phyloP scores from a whole-genome alignment of 2,888 invertebrate genomes.

The Timandra comae region DNA sequence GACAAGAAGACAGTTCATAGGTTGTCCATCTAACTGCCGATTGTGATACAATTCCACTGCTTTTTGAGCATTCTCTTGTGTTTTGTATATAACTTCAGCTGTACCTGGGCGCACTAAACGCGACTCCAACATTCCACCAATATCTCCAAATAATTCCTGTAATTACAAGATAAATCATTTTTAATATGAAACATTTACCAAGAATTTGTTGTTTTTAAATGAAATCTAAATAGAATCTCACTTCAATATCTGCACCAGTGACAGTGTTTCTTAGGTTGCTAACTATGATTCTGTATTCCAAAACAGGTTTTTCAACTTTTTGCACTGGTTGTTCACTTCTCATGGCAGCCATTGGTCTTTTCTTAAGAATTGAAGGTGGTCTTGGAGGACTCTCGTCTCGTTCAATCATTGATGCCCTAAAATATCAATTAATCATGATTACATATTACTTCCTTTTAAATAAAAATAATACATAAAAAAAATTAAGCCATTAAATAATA shows the following conservation, averaged over 20 bases:
- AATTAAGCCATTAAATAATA: too few relatives aligned
- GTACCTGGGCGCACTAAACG: conserved; percentile 90
- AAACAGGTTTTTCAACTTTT: conserved; percentile 46
- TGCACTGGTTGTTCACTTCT: conserved; percentile 46
- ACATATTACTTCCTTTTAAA: conserved; percentile 5
- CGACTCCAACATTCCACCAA: conserved; percentile 90
- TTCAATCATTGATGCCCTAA: conserved; percentile 40
- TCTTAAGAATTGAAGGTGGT: conserved; percentile 69
- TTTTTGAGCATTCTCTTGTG: conserved; percentile 89
- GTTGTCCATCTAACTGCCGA: conserved; percentile 93
- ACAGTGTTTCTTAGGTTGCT: conserved; percentile 92
- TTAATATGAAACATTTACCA: neutral
- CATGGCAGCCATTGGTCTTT: conserved; percentile 64
- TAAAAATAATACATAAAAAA: conserved; percentile 2
- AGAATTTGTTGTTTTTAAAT: too few relatives aligned
- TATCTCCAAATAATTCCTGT: conserved; percentile 94
- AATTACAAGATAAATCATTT: conserved; percentile 16
- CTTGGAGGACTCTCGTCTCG: conserved; percentile 61
- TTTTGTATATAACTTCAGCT: conserved; percentile 94
- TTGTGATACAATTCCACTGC: conserved; percentile 96
- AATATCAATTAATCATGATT: conserved; percentile 10
- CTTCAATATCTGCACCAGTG: conserved; percentile 93
- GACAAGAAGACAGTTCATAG: conserved; percentile 93
- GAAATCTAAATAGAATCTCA: too few relatives aligned
- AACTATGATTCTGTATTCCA: conserved; percentile 91